phyloP scores from a whole-genome alignment of 2,113 vertebrate species.

The Ophthalmolycus amberensis region DNA sequence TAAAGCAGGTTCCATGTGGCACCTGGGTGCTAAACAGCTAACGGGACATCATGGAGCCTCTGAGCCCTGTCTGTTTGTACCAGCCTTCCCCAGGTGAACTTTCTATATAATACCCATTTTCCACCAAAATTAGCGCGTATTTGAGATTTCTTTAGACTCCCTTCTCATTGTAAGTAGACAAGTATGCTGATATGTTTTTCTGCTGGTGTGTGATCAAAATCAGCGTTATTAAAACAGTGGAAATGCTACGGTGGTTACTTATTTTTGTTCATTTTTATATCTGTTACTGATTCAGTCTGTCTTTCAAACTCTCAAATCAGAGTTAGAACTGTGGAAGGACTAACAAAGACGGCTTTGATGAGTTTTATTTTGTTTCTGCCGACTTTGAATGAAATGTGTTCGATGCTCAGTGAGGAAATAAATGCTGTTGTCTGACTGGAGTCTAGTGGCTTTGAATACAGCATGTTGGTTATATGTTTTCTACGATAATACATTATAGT shows the following conservation, averaged over 20 bases:
- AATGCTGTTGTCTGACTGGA: not conserved
- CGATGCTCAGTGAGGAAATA: not conserved
- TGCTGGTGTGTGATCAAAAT: no score
- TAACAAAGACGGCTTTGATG: not conserved
- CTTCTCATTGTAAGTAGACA: no score
- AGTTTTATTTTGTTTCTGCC: not conserved
- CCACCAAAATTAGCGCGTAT: not conserved
- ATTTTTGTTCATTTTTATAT: not conserved
- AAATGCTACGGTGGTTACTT: no score
- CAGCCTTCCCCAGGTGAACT: not conserved
- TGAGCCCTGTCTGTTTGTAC: not conserved
- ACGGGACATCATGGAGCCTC: conserved; percentile 20
- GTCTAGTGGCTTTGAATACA: not conserved
- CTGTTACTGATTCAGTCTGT: not conserved
- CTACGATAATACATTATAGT: not conserved
- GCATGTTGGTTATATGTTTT: not conserved
- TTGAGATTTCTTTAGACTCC: not conserved
- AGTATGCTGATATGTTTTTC: no score
- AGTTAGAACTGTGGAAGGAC: not conserved
- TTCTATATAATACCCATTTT: not conserved
- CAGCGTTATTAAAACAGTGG: no score
- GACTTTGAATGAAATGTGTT: no score
- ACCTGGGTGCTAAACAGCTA: conserved; percentile 46
- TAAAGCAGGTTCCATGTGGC: conserved; percentile 23
- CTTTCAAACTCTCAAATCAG: not conserved